Conservation (phyloP, 2,888 invertebrate genomes). For the Dione vanillae region DNA sequence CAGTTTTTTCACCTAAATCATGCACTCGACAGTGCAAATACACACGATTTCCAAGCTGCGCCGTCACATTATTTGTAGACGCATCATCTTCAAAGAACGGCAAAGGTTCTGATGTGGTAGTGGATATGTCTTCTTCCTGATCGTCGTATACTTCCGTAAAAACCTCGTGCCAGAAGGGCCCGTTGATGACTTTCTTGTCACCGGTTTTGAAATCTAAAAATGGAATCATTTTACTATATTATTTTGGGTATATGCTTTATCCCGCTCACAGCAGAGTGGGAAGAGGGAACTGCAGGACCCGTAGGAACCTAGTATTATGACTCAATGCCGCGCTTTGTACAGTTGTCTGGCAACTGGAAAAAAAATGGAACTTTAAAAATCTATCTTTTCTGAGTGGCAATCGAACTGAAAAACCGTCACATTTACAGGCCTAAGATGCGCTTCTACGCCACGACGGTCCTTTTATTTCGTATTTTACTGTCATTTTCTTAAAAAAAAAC, state of each 20-base stretch:
- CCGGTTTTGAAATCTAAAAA: conserved; percentile 75
- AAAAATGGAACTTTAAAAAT: no score
- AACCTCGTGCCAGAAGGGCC: conserved; percentile 78
- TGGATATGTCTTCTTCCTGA: conserved; percentile 71
- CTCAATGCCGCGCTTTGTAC: no score
- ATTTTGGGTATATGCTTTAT: no score
- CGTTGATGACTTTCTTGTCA: conserved; percentile 72
- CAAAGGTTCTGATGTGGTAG: conserved; percentile 87
- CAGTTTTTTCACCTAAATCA: conserved; percentile 88
- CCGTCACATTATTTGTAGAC: conserved; percentile 87
- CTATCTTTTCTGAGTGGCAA: neutral
- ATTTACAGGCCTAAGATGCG: neutral
- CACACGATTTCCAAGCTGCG: conserved; percentile 86
- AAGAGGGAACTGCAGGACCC: no score
- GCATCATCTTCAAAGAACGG: conserved; percentile 89
- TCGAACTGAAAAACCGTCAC: neutral
- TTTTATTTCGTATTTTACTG: no score
- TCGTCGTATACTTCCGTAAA: conserved; percentile 77
- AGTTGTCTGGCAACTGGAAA: no score
- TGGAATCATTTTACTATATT: no score
- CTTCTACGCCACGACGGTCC: neutral
- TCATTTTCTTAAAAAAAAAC: no score
- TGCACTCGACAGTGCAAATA: conserved; percentile 88
- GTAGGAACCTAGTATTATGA: no score
- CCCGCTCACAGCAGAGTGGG: no score